These are phyloP conservation scores for Butorides virescens DNA, from an alignment of 2,113 vertebrate species.

Conservation along the genomic window DNA sequence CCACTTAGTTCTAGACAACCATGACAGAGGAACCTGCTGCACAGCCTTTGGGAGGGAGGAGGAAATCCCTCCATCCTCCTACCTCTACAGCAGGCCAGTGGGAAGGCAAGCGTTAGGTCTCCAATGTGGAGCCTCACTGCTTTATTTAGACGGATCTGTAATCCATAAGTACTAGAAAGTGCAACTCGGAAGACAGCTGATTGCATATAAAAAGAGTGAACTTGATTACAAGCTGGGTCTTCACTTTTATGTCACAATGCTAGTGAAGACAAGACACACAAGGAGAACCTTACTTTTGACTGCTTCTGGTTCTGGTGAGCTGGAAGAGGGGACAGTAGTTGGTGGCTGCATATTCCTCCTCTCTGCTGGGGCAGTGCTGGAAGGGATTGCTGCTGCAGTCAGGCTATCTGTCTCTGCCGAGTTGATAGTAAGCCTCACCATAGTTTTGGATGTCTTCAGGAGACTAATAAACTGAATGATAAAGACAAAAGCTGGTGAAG, in stretches of 20 bases:
- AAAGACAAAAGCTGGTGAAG: not conserved
- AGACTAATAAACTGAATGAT: constrained; percentile 79
- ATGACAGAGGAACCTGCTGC: not conserved
- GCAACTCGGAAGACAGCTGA: not conserved
- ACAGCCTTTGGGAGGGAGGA: not conserved
- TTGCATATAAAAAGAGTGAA: not conserved
- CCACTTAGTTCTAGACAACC: not conserved
- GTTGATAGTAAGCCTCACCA: constrained; percentile 80
- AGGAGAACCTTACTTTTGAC: constrained; percentile 76
- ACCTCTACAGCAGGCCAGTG: not conserved
- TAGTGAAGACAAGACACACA: not conserved
- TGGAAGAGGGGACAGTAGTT: not conserved
- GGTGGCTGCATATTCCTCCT: constrained; percentile 44
- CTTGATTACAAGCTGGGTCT: not conserved
- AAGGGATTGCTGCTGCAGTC: constrained; percentile 13
- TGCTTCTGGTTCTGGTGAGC: constrained; percentile 75
- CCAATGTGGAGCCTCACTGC: not conserved
- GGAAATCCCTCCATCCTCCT: not conserved
- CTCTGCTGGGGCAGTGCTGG: constrained; percentile 29
- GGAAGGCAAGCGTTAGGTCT: not conserved
- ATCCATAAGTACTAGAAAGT: not conserved
- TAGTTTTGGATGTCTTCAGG: constrained; percentile 75
- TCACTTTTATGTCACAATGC: not conserved
- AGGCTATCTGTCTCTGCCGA: constrained; percentile 57
- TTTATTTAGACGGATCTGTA: not conserved